Base-by-base conservation (phyloP, 37 sponge, comb jelly and placozoan genomes). In the Haliclona indistincta region DNA sequence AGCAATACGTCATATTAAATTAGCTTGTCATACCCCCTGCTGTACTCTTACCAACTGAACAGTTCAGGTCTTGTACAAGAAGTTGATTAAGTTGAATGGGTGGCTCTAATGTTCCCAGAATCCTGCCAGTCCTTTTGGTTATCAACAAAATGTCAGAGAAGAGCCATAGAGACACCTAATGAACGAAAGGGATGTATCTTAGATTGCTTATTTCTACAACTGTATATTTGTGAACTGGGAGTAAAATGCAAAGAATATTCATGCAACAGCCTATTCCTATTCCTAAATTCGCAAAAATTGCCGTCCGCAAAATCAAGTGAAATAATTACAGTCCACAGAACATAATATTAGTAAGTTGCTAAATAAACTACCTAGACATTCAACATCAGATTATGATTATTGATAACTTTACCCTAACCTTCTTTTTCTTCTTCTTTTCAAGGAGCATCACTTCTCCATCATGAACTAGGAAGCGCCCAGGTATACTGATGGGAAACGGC, bases 91-190 rank as follows among this genome's bases (percentile, higher is more conserved):
- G 69, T 7, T 36, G 38, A 28, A 91, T 32, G 5, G 91, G 78
- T 4, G 75, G 34, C 42, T 91, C 91, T 3, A 75, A 47, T 3
- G 42, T 67, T 11, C 69, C 58, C 28, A 79, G 61, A 32, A 80
- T 67, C 28, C 34, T 64, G 8, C 86, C 87, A 2, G 76, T 70
- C 2, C 73, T 33, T 41, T 47, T 44, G 7, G 87, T 82, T 7
- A 91, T 32, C 58, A 91, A 63, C 8, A 91, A 26, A n/a, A 91
- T 64, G 75, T 91, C 91, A 3, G 71, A 71, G 70, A 91, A 86
- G 17, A 91, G 69, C 29, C 85, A 54, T 28, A 85, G 26, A 71
- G 76, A 84, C 1, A 74, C 71, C 90, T 89, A 32, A 3, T 4
- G 42, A 13, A 58, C 28, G 74, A 26, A 28, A 32, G 7, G n/a